phyloP scores from a whole-genome alignment of 2,797 vertebrate species.

The Sparus aurata region DNA sequence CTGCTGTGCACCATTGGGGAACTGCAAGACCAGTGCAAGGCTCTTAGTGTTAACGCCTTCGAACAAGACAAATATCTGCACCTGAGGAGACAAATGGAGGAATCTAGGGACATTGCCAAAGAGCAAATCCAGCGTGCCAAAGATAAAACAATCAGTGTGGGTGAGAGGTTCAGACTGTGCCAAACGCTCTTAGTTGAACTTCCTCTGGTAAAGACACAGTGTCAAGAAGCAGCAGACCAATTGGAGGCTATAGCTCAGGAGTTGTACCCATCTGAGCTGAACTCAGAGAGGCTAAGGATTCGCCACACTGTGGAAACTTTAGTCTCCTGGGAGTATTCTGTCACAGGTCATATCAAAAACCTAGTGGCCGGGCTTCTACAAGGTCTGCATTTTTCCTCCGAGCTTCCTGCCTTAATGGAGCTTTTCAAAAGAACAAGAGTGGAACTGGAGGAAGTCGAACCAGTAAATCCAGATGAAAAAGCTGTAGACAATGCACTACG shows the following conservation, averaged over 20 bases:
- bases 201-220: constrained; percentile 78
- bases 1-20: constrained; percentile 74
- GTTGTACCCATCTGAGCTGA: constrained; percentile 73
- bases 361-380: constrained; percentile 73
- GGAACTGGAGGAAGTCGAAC: constrained; percentile 78
- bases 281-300: constrained; percentile 77
- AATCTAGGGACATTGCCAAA: constrained; percentile 76
- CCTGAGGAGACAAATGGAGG: constrained; percentile 81
- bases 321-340: constrained; percentile 74
- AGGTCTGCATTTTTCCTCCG: constrained; percentile 50
- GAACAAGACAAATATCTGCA: constrained; percentile 84
- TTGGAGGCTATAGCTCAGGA: constrained; percentile 79
- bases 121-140: constrained; percentile 72
- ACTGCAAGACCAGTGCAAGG: constrained; percentile 82
- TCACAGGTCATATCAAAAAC: constrained; percentile 67
- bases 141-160: constrained; percentile 47
- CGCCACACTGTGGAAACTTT: constrained; percentile 61
- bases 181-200: constrained; percentile 81
- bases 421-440: constrained; percentile 61
- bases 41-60: constrained; percentile 65
- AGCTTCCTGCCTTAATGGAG: constrained; percentile 66
- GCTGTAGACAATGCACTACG: constrained; percentile 82
- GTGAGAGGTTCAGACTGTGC: constrained; percentile 72
- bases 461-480: constrained; percentile 81
- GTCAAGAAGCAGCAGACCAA: constrained; percentile 80